These are phyloP conservation scores for Eira barbara DNA, from an alignment of 2,113 vertebrate species.

Conservation along the genomic window DNA sequence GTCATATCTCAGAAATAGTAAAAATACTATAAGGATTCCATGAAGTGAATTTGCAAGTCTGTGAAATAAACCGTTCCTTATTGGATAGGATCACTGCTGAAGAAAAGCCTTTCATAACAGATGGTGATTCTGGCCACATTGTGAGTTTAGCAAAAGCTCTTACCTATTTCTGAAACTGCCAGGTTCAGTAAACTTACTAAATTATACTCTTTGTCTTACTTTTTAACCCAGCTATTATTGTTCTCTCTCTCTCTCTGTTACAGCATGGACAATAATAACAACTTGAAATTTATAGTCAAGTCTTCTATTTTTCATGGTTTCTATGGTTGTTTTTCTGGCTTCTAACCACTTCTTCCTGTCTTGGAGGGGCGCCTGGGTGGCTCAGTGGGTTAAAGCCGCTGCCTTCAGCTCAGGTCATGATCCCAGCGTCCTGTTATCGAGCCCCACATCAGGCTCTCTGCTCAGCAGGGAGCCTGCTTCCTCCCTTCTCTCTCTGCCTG, in stretches of 20 bases:
- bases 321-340: not conserved
- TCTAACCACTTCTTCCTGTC: not conserved
- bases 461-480: too few species aligned
- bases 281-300: not conserved
- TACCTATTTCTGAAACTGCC: not conserved
- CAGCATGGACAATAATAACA: not conserved
- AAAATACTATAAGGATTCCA: not conserved
- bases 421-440: too few species aligned
- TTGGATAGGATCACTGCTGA: not conserved
- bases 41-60: slow-evolving; percentile 48
- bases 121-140: not conserved
- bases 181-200: not conserved
- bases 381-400: too few species aligned
- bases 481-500: too few species aligned
- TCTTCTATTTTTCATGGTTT: not conserved
- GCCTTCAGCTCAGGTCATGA: too few species aligned
- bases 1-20: slow-evolving; percentile 38
- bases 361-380: not conserved
- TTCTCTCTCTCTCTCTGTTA: not conserved
- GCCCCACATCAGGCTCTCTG: too few species aligned
- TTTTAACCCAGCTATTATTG: not conserved
- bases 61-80: not conserved
- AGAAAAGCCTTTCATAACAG: not conserved
- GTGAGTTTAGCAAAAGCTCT: not conserved
- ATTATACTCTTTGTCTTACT: not conserved